Percentiles rank a stretch among this genome's conserved stretches.
Conservation (phyloP, 2,113 vertebrate species). For the Haemorhous mexicanus region DNA sequence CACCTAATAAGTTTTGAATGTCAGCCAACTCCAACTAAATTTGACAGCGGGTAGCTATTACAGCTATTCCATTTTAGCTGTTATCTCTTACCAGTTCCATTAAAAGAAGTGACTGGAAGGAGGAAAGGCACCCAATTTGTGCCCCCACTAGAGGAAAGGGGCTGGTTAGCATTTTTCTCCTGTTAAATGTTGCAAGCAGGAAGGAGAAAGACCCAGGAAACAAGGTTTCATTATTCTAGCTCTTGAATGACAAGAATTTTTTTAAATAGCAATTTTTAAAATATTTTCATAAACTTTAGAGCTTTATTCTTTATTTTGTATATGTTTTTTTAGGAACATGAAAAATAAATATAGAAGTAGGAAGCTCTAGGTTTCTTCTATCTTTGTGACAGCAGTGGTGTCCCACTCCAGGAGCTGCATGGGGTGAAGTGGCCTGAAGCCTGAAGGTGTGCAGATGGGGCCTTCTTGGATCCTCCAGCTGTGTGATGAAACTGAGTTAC, state of each 20-base stretch:
- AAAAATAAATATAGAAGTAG: background rate
- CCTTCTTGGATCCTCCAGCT: background rate
- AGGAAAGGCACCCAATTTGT: background rate
- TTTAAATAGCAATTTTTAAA: background rate
- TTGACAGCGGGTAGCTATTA: conserved; percentile 14
- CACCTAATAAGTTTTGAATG: conserved; percentile 8
- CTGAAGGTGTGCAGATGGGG: background rate
- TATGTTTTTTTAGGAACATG: background rate
- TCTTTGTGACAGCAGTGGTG: background rate
- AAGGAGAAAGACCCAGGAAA: background rate
- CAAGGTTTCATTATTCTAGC: background rate
- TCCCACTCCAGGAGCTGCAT: rapidly evolving
- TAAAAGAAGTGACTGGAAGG: background rate
- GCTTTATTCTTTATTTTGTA: background rate
- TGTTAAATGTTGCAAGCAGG: rapidly evolving
- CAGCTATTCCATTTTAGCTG: background rate
- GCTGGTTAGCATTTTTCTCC: background rate
- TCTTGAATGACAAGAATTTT: background rate
- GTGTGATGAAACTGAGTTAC: background rate
- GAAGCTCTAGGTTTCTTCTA: background rate
- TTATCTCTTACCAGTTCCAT: conserved; percentile 3
- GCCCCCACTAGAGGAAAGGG: background rate
- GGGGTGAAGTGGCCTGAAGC: background rate
- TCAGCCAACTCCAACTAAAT: conserved; percentile 16
- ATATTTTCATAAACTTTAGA: background rate